These are phyloP conservation scores for Phycodurus eques DNA, from an alignment of 2,113 vertebrate genomes.

Conservation along the genomic window DNA sequence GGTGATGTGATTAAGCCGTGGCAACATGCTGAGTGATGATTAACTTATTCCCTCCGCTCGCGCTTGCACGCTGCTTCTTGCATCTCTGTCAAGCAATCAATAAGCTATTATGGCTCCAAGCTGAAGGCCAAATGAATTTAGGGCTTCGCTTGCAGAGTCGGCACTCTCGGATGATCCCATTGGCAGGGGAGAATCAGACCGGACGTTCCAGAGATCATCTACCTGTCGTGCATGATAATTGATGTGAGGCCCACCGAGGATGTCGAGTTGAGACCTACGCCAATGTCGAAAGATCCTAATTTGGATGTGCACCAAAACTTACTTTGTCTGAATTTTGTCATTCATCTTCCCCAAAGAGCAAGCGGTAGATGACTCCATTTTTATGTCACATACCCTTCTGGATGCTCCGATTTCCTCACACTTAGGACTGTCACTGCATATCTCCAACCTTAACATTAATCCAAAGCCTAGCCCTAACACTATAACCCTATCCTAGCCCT, in stretches of 20 bases:
- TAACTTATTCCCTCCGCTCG: slow-evolving; percentile 70
- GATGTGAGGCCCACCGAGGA: background rate
- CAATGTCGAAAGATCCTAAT: background rate
- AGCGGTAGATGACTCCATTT: too few species aligned
- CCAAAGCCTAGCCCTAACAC: too few species aligned
- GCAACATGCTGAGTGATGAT: slow-evolving; percentile 64
- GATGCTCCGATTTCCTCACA: background rate
- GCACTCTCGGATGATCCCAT: slow-evolving; percentile 71
- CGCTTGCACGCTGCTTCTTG: slow-evolving; percentile 57
- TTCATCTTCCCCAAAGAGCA: too few species aligned
- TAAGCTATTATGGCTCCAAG: slow-evolving; percentile 78
- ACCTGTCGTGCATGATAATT: slow-evolving; percentile 11
- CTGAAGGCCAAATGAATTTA: slow-evolving; percentile 74
- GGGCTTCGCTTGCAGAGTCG: slow-evolving; percentile 70
- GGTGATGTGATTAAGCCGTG: slow-evolving; percentile 67
- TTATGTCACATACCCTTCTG: too few species aligned
- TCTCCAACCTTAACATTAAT: too few species aligned
- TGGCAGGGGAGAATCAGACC: slow-evolving; percentile 53
- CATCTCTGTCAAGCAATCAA: slow-evolving; percentile 75
- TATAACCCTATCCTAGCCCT: too few species aligned
- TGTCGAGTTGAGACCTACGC: background rate
- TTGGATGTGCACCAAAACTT: background rate
- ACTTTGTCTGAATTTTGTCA: too few species aligned
- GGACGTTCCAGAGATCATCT: slow-evolving; percentile 42
- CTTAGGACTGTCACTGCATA: background rate